These are phyloP conservation scores for Philypnodon macrostomus DNA, from an alignment of 2,797 vertebrate species.

Conservation along the genomic window DNA sequence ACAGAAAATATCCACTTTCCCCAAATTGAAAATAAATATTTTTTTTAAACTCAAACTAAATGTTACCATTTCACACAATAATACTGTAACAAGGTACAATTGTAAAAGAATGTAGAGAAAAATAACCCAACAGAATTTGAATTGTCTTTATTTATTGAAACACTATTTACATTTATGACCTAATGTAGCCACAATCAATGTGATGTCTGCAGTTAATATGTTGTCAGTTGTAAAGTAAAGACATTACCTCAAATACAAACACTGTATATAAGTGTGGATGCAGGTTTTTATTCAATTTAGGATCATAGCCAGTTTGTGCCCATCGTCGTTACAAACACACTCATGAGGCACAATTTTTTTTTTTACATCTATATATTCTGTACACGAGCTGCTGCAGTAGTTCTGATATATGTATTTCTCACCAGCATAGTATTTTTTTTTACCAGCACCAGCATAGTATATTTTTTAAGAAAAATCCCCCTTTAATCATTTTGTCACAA, in stretches of 20 bases:
- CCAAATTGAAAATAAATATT: no score
- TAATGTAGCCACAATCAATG: neutral
- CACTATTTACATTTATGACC: neutral
- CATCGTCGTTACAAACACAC: slow-evolving; percentile 42
- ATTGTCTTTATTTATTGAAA: slow-evolving; percentile 3
- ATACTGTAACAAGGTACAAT: no score
- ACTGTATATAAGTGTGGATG: slow-evolving; percentile 14
- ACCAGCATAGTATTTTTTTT: no score
- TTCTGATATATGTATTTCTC: neutral
- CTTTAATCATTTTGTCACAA: neutral
- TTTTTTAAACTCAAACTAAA: no score
- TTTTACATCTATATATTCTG: slow-evolving; percentile 13
- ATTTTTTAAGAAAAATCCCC: no score
- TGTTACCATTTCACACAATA: no score
- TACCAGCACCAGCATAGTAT: no score
- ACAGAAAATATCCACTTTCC: no score
- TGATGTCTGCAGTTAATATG: neutral
- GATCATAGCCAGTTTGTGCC: slow-evolving; percentile 28
- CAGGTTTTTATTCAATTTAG: neutral
- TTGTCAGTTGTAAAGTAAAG: neutral
- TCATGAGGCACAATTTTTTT: slow-evolving; percentile 54
- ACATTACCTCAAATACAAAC: neutral
- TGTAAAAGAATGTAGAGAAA: no score
- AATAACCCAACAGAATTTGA: no score
- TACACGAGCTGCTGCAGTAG: neutral